phyloP scores from a whole-genome alignment of 2,113 vertebrate species.

The Cathartes aura region DNA sequence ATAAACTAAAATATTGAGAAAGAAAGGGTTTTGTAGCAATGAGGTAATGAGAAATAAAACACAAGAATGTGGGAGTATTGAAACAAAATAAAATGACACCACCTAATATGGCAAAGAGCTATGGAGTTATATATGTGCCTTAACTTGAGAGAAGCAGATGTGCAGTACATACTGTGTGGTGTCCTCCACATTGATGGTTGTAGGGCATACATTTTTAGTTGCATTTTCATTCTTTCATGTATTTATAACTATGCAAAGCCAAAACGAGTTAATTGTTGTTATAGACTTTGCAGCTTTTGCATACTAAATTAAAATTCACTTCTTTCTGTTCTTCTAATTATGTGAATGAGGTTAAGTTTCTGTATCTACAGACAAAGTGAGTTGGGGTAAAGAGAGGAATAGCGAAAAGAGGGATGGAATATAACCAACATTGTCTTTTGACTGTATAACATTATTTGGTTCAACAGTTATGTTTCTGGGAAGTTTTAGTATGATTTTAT shows the following conservation, averaged over 20 bases:
- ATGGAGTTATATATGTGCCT: background rate
- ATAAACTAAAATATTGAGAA: background rate
- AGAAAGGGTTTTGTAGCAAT: conserved; percentile 9
- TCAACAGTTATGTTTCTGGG: background rate
- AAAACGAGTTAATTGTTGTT: background rate
- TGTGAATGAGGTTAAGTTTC: background rate
- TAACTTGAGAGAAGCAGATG: background rate
- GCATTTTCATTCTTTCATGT: background rate
- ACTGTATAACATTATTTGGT: background rate
- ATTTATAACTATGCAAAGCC: background rate
- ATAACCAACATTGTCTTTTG: background rate
- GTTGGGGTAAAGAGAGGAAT: background rate
- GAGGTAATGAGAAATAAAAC: conserved; percentile 29
- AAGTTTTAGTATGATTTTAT: background rate
- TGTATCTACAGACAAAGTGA: background rate
- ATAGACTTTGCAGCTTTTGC: background rate
- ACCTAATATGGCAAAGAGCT: background rate
- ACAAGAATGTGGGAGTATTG: background rate
- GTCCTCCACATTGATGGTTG: background rate
- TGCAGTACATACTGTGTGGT: background rate
- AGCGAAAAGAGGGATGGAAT: background rate
- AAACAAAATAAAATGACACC: background rate
- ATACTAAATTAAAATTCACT: background rate
- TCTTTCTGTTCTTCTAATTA: background rate
- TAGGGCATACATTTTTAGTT: background rate